A percentile compares a stretch with the other conserved stretches of the same genome.
Evolutionary conservation across 2,888 invertebrate genomes (phyloP).

Genomic region (Fissipunctia ypsillon): DNA sequence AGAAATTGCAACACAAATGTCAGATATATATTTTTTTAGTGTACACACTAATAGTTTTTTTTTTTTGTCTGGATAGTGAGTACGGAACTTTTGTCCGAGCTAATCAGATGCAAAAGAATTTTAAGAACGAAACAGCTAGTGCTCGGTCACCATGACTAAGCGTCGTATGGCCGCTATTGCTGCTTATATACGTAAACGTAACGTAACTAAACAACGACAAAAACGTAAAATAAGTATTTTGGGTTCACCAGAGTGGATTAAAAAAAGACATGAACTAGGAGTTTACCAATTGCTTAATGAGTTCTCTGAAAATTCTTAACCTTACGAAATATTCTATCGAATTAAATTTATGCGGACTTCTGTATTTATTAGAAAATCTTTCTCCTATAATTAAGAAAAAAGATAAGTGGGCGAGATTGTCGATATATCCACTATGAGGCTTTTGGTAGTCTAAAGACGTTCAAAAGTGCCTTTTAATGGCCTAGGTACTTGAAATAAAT

Average conservation of each 20-base stretch:
- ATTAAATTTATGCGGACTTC: background rate
- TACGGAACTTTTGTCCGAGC: background rate
- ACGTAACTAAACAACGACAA: background rate
- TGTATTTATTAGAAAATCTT: background rate
- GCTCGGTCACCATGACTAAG: background rate
- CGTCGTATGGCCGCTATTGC: background rate
- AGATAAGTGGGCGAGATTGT: background rate
- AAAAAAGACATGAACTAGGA: no score
- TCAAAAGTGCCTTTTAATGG: background rate
- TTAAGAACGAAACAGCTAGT: background rate
- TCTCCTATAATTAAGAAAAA: background rate
- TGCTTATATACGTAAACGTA: background rate
- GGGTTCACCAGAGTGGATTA: background rate
- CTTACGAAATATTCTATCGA: accelerated
- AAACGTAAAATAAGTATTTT: background rate
- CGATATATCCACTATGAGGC: no score
- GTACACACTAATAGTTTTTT: background rate
- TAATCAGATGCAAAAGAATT: background rate
- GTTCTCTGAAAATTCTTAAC: background rate
- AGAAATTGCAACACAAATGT: background rate
- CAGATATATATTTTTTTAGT: no score
- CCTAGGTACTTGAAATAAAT: background rate
- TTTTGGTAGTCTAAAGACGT: no score
- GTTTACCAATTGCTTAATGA: background rate
- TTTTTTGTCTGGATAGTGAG: background rate